phyloP scores from a whole-genome alignment of 2,797 vertebrate species.

The Sternarchorhynchus goeldii region DNA sequence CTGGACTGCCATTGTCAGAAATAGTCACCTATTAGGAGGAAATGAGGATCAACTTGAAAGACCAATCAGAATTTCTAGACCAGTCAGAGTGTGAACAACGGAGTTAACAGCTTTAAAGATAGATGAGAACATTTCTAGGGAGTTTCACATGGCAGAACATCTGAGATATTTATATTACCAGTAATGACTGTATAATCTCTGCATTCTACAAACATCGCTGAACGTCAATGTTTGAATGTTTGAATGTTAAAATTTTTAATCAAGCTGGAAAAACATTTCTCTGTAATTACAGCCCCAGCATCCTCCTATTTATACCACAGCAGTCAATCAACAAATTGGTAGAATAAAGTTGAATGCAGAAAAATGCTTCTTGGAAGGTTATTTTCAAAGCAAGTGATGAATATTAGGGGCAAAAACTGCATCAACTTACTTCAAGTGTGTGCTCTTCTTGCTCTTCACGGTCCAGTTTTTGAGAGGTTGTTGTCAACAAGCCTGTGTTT shows the following conservation, averaged over 20 bases:
- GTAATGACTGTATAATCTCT: not conserved
- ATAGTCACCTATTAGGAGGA: slow-evolving; percentile 73
- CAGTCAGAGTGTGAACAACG: not conserved
- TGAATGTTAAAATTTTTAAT: slow-evolving; percentile 13
- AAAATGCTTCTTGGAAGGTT: slow-evolving; percentile 7
- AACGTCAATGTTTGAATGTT: slow-evolving; percentile 12
- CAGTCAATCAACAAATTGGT: not conserved
- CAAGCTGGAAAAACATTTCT: not conserved
- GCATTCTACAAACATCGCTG: not conserved
- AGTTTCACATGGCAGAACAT: slow-evolving; percentile 15
- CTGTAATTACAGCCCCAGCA: not conserved
- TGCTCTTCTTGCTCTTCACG: slow-evolving; percentile 83
- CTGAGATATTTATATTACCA: not conserved
- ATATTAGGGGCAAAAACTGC: not conserved
- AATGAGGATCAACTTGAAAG: not conserved
- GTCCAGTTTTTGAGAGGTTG: slow-evolving; percentile 82
- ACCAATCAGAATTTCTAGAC: not conserved
- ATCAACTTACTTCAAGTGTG: slow-evolving; percentile 76
- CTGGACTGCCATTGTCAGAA: slow-evolving; percentile 76
- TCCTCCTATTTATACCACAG: not conserved
- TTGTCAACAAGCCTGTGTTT: slow-evolving; percentile 78
- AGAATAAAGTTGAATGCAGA: not conserved
- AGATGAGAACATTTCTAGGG: not conserved
- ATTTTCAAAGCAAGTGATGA: slow-evolving; percentile 11
- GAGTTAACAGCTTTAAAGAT: not conserved